Percentiles rank a stretch among this genome's conserved stretches.
Evolutionary conservation across 2,888 invertebrate genomes (phyloP).

Genomic region (Ichneumoninae sp.): DNA sequence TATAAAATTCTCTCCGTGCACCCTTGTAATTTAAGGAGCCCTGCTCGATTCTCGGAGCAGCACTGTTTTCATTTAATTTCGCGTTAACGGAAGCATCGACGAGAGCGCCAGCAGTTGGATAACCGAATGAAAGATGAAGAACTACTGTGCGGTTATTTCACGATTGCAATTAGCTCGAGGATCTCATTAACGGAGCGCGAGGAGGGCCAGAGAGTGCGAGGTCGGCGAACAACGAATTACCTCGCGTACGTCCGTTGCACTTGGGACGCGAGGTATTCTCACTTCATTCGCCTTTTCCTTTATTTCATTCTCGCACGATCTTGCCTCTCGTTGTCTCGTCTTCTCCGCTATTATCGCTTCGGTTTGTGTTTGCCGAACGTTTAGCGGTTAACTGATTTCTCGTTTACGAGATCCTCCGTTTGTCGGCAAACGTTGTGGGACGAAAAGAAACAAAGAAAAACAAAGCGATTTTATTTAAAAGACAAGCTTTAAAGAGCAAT

Average conservation of each 20-base stretch:
- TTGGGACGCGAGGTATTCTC: not conserved
- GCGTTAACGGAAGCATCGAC: not conserved
- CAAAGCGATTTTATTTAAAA: not conserved
- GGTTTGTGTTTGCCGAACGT: not conserved
- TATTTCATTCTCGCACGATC: not conserved
- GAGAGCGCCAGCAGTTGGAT: not conserved
- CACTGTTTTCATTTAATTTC: not conserved
- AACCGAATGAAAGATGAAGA: not conserved
- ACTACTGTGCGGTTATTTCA: slow-evolving; percentile 13
- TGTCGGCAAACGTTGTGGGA: not conserved
- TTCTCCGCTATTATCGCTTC: not conserved
- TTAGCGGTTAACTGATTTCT: not conserved
- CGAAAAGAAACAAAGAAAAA: not conserved
- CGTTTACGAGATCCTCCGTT: not conserved
- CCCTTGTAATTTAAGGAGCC: not conserved
- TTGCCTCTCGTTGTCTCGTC: not conserved
- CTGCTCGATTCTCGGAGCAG: not conserved
- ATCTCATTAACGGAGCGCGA: slow-evolving; percentile 1
- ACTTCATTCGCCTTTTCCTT: not conserved
- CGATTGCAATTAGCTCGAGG: slow-evolving; percentile 16
- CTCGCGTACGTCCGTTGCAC: slow-evolving; percentile 2
- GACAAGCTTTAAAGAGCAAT: not conserved
- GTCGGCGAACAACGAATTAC: slow-evolving; percentile 4
- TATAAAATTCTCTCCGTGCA: too few species aligned
- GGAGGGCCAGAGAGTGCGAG: not conserved